A percentile compares a stretch with the other conserved stretches of the same genome.
phyloP scores from a whole-genome alignment of 1,140 invertebrate species.

The Drosophila lini region DNA sequence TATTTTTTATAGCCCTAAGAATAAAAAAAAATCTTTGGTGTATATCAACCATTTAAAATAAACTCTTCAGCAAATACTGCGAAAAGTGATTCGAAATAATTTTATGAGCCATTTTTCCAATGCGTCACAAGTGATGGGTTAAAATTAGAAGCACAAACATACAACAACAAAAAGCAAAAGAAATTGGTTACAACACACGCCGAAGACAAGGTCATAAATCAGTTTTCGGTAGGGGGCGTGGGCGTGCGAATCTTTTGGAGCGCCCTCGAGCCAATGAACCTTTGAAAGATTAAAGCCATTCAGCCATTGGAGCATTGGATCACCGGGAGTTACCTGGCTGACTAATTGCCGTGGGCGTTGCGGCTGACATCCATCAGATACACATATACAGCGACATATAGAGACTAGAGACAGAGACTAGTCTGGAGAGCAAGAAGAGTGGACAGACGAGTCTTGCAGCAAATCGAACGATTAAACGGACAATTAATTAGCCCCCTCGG shows the following conservation, averaged over 20 bases:
- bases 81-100: constrained; percentile 10
- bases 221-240: constrained; percentile 39
- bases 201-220: constrained; percentile 64
- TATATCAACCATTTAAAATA: constrained; percentile 2
- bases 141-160: constrained; percentile 32
- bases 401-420: background rate
- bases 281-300: constrained; percentile 15
- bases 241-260: constrained; percentile 64
- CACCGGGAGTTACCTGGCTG: constrained; percentile 45
- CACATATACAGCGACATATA: background rate
- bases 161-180: constrained; percentile 16
- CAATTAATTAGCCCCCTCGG: constrained; percentile 69
- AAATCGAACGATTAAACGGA: constrained; percentile 78
- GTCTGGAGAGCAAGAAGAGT: constrained; percentile 4
- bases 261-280: constrained; percentile 49
- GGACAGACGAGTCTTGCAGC: constrained; percentile 40
- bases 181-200: constrained; percentile 66
- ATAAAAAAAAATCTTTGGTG: background rate
- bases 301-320: constrained; percentile 25
- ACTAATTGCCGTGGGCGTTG: constrained; percentile 69
- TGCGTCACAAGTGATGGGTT: constrained; percentile 25
- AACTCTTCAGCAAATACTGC: constrained; percentile 1
- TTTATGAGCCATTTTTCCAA: constrained; percentile 21
- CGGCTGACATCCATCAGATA: constrained; percentile 67
- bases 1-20: background rate